phyloP scores from a whole-genome alignment of 1,140 invertebrate genomes.

The Drosophila orena region DNA sequence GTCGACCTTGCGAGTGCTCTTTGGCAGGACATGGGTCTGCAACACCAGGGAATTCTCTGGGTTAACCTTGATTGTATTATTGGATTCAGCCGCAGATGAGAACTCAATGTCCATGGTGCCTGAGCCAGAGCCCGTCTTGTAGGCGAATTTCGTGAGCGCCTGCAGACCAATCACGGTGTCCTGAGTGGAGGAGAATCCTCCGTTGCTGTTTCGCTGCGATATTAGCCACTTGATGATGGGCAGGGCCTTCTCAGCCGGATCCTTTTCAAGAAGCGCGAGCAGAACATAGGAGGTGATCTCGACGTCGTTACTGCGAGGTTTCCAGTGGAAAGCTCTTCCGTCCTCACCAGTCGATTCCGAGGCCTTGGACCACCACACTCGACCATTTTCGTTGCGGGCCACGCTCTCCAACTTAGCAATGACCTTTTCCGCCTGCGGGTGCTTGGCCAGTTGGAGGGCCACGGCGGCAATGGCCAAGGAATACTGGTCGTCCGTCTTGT shows the following conservation, averaged over 20 bases:
- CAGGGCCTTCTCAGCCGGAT: conserved; percentile 86
- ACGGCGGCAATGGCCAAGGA: conserved; percentile 91
- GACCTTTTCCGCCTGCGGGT: conserved; percentile 83
- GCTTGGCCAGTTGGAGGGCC: conserved; percentile 91
- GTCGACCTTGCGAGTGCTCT: conserved; percentile 84
- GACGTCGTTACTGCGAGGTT: conserved; percentile 88
- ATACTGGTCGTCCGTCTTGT: conserved; percentile 90
- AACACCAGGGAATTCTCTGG: conserved; percentile 85
- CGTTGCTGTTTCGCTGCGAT: conserved; percentile 90
- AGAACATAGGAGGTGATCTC: conserved; percentile 92
- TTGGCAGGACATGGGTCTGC: conserved; percentile 84
- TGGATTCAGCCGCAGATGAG: conserved; percentile 26
- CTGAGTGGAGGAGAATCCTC: conserved; percentile 91
- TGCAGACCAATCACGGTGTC: conserved; percentile 89
- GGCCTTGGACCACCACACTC: conserved; percentile 76
- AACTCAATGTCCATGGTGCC: conserved; percentile 72
- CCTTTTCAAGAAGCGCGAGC: conserved; percentile 87
- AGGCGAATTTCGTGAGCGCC: conserved; percentile 88
- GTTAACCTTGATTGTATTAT: conserved; percentile 83
- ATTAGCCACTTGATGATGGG: conserved; percentile 90
- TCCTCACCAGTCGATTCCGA: conserved; percentile 61
- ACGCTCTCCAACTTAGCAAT: conserved; percentile 57
- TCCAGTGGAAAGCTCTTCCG: conserved; percentile 15
- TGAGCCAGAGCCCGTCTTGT: conserved; percentile 66
- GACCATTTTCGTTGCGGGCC: conserved; percentile 60